Conservation (phyloP, 2,113 vertebrate species). For the Neoarius graeffei region DNA sequence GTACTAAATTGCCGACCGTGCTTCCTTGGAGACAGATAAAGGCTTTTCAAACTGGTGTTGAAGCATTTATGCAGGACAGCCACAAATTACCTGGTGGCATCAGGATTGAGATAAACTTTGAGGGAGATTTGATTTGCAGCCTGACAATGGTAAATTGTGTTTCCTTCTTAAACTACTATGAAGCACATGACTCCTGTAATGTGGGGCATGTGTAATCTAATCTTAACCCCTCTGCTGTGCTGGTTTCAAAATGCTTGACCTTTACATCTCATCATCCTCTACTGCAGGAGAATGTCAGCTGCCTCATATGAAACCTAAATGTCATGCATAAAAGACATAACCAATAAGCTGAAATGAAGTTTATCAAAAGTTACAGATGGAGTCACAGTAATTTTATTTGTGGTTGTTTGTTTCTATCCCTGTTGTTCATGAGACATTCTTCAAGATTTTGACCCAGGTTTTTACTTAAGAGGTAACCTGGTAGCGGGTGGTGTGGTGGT, state of each 20-base stretch:
- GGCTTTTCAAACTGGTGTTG: not conserved
- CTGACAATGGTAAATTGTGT: not conserved
- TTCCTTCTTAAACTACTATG: not conserved
- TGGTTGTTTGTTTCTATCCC: not conserved
- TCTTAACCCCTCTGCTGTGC: not conserved
- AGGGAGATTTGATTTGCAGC: not conserved
- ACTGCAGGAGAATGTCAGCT: not conserved
- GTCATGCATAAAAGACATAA: not conserved
- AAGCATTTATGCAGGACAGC: not conserved
- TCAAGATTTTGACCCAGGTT: not conserved
- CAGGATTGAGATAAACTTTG: not conserved
- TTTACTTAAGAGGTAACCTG: not conserved
- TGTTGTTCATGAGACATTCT: not conserved
- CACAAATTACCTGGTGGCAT: not conserved
- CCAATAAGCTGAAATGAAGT: not conserved
- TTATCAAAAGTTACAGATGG: not conserved
- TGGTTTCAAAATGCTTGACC: not conserved
- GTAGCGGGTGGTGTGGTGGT: not conserved
- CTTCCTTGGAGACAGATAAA: not conserved
- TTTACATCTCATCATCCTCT: conserved; percentile 9
- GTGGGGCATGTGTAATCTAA: conserved; percentile 8
- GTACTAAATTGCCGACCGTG: not conserved
- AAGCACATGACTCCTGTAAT: not conserved
- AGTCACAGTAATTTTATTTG: not conserved
- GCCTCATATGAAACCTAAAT: not conserved